Evolutionary conservation across 2,797 vertebrate species (phyloP), one percentile per base, ranked within the genome.

Genomic region (Schizothorax lantsangensis): DNA sequence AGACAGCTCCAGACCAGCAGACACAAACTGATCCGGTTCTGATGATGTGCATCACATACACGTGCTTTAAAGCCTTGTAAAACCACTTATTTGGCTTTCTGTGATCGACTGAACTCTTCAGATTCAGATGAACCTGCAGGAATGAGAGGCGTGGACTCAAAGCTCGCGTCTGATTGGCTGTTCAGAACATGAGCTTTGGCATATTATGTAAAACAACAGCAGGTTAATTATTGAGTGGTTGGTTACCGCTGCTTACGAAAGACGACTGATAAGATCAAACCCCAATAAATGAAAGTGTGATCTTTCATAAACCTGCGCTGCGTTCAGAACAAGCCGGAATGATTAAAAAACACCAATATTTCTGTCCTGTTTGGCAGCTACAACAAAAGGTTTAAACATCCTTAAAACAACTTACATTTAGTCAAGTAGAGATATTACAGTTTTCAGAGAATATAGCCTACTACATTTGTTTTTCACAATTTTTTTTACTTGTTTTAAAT

Each of bases 111-210:
- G n/a, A 17, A 10, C 30, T 38, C 68, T 40, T 45, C 72, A 17
- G 72, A 72, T 74, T 4, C 9, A 12, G 69, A 72, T 4, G 40
- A 11, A n/a, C 12, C 74, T 3, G 2, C 45, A 26, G 15, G 26
- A 17, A 30, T 0, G 54, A 26, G 74, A 33, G 85, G 89, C 47
- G 89, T 81, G 84, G 26, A 49, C 38, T 1, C 4, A 52, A 57
- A 47, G n/a, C n/a, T 54, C n/a, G 4, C 1, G 23, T 85, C 71
- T 89, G 64, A 92, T 89, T 92, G 91, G 90, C 38, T 72, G 57
- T 30, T 7, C 43, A 80, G 30, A 14, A 77, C 57, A 26, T 88
- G 87, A 90, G 73, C 89, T 91, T 89, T 89, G 89, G 59, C 85
- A 79, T 59, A 74, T 87, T 81, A 85, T 64, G 77, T 69, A 84